phyloP scores from a whole-genome alignment of 2,888 invertebrate species.

The Pristionchus entomophagus region DNA sequence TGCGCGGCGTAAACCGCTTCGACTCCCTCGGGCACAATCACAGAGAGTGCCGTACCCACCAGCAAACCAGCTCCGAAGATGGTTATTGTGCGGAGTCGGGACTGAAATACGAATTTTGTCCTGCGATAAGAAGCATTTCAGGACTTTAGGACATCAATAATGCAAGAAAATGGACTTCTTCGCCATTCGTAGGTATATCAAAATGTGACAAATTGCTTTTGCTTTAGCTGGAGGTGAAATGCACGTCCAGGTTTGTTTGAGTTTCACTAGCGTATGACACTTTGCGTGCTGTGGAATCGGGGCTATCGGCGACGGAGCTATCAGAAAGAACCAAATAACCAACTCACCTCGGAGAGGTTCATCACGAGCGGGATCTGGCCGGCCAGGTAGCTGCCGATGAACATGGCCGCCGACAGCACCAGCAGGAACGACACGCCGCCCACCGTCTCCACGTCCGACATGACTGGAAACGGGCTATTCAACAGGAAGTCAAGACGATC shows the following conservation, averaged over 20 bases:
- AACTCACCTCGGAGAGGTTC: conserved; percentile 93
- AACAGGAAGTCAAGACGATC: too few species aligned
- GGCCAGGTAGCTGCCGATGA: conserved; percentile 93
- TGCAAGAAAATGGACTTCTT: too few species aligned
- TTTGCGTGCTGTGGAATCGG: too few species aligned
- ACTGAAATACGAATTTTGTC: conserved; percentile 81
- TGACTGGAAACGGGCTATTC: too few species aligned
- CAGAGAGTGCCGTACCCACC: conserved; percentile 96
- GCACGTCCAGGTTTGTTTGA: too few species aligned
- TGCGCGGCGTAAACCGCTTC: conserved; percentile 78
- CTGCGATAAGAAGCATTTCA: background rate
- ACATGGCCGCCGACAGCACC: conserved; percentile 90
- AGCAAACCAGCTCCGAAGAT: conserved; percentile 96
- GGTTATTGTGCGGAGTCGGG: conserved; percentile 92
- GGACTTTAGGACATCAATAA: background rate
- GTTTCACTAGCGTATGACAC: too few species aligned
- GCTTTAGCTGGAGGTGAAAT: too few species aligned
- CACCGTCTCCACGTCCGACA: conserved; percentile 79
- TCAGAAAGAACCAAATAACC: too few species aligned
- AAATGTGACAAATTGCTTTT: too few species aligned
- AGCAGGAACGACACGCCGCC: conserved; percentile 89
- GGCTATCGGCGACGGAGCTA: too few species aligned
- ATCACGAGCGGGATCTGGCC: conserved; percentile 95
- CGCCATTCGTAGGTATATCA: too few species aligned
- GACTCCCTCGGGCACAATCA: conserved; percentile 99